A percentile compares a stretch with the other conserved stretches of the same genome.
Conservation (phyloP, 2,797 vertebrate genomes). For the Mormyrus proboscirostris region DNA sequence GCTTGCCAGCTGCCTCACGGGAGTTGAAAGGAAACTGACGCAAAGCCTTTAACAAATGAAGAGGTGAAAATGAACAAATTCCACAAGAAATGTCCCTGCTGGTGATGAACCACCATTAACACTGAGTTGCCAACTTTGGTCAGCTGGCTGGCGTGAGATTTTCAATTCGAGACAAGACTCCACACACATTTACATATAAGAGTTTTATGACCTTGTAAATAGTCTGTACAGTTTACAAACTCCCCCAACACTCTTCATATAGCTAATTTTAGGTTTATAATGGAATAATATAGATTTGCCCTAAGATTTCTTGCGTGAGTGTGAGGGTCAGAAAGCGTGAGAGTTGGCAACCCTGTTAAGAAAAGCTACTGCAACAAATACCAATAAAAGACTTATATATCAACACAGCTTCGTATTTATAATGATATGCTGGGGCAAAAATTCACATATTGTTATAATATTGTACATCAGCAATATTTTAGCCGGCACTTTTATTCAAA, state of each 20-base stretch:
- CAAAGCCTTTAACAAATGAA: slow-evolving; percentile 37
- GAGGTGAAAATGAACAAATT: slow-evolving; percentile 42
- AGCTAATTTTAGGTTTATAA: background rate
- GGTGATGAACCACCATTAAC: slow-evolving; percentile 32
- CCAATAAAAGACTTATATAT: slow-evolving; percentile 43
- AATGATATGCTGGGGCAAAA: background rate
- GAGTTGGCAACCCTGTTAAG: background rate
- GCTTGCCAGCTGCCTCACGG: background rate
- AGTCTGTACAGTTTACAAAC: background rate
- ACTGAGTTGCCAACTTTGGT: background rate
- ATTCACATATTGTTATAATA: background rate
- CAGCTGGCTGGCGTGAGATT: background rate
- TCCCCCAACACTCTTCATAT: background rate
- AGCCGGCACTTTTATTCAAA: background rate
- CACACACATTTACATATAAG: background rate
- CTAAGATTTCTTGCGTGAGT: background rate
- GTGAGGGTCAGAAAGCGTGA: background rate
- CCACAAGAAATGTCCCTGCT: slow-evolving; percentile 27
- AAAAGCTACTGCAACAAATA: slow-evolving; percentile 24
- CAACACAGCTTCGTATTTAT: background rate
- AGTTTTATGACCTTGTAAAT: background rate
- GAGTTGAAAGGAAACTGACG: background rate
- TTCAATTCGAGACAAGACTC: background rate
- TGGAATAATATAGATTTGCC: background rate
- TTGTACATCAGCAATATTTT: background rate